Evolutionary conservation across 2,797 vertebrate genomes (phyloP).

Genomic region (Lycodopsis pacificus): DNA sequence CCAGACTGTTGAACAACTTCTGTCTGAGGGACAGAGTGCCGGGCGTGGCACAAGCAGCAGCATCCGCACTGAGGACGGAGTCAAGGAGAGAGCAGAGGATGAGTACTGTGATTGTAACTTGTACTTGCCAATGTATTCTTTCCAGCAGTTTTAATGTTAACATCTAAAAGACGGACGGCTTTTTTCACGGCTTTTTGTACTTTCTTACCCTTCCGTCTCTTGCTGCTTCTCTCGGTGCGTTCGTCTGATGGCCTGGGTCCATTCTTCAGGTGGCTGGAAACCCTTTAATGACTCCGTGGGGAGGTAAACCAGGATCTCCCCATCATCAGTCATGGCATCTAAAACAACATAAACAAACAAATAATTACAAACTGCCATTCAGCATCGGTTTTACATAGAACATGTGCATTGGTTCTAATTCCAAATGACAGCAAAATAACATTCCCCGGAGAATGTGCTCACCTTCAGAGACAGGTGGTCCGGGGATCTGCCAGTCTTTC

Average conservation of each 20-base stretch:
- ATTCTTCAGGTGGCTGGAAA: slow-evolving; percentile 86
- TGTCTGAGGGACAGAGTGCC: slow-evolving; percentile 54
- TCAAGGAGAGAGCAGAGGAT: not conserved
- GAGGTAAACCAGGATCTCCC: slow-evolving; percentile 91
- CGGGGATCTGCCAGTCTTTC: slow-evolving; percentile 89
- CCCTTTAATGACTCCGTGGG: slow-evolving; percentile 82
- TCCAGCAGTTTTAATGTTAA: not conserved
- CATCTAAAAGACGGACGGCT: not conserved
- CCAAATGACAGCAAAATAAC: not conserved
- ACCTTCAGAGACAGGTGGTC: slow-evolving; percentile 84
- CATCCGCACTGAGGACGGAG: slow-evolving; percentile 34
- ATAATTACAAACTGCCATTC: not conserved
- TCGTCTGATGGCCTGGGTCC: slow-evolving; percentile 85
- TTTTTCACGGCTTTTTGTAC: no score
- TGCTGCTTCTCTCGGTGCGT: slow-evolving; percentile 84
- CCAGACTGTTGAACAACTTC: slow-evolving; percentile 69
- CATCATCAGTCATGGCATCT: slow-evolving; percentile 90
- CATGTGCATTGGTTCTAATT: not conserved
- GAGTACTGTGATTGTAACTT: not conserved
- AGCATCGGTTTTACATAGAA: not conserved
- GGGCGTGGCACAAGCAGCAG: slow-evolving; percentile 11
- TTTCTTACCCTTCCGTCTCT: slow-evolving; percentile 68
- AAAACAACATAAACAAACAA: slow-evolving; percentile 25
- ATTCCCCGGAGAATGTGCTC: not conserved
- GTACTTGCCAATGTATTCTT: not conserved